phyloP scores from a whole-genome alignment of 2,113 vertebrate genomes.

The Danionella cerebrum region DNA sequence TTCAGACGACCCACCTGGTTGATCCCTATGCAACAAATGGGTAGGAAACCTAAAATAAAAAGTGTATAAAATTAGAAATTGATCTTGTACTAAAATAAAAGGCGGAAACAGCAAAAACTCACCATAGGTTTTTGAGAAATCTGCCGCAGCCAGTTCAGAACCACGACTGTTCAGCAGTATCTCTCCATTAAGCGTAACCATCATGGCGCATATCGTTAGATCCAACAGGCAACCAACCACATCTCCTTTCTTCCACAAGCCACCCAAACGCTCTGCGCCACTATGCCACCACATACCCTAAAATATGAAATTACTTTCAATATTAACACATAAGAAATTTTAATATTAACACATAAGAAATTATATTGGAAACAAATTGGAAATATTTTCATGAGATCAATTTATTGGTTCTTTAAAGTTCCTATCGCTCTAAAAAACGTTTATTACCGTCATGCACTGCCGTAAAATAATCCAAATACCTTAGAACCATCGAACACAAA shows the following conservation, averaged over 20 bases:
- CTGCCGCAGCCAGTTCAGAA: conserved; percentile 84
- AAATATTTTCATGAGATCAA: too few relatives aligned
- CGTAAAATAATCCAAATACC: conserved; percentile 57
- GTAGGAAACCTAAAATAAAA: conserved; percentile 74
- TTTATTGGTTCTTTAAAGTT: too few relatives aligned
- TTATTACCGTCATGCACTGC: not conserved
- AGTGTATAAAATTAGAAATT: not conserved
- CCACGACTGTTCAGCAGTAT: conserved; percentile 83
- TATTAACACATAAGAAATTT: too few relatives aligned
- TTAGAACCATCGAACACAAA: conserved; percentile 88
- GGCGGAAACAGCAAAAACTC: conserved; percentile 38
- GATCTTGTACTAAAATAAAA: not conserved
- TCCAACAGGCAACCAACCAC: conserved; percentile 89
- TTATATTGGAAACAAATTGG: too few relatives aligned
- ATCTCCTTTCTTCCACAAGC: conserved; percentile 79
- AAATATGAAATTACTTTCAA: not conserved
- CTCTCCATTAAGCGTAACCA: conserved; percentile 90
- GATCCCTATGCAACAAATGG: conserved; percentile 78
- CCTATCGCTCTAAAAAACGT: too few relatives aligned
- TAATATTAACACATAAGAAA: too few relatives aligned
- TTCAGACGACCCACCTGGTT: conserved; percentile 86
- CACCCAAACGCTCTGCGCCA: conserved; percentile 80
- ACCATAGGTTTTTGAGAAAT: conserved; percentile 80
- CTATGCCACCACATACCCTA: conserved; percentile 87
- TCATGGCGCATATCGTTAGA: conserved; percentile 80